Evolutionary conservation across 2,888 invertebrate species (phyloP).

Genomic region (Xestoiulus laeticollis): DNA sequence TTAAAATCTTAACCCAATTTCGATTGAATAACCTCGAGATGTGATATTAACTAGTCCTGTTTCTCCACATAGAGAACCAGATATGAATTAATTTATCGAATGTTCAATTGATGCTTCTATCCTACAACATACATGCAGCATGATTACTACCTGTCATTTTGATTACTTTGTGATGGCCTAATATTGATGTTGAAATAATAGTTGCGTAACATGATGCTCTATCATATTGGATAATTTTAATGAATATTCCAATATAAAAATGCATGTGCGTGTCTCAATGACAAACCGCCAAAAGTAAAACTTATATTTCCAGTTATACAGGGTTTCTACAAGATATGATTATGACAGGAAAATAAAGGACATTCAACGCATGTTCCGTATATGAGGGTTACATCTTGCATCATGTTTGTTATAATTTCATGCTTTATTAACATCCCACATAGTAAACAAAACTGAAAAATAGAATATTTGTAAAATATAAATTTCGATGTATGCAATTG

Average conservation of each 20-base stretch:
- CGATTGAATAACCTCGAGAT: neutral
- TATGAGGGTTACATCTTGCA: neutral
- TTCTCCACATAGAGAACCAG: neutral
- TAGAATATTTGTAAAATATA: too few relatives aligned
- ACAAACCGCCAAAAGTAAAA: neutral
- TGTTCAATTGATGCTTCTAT: neutral
- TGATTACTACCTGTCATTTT: conserved; percentile 1
- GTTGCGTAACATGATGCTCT: neutral
- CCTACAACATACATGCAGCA: neutral
- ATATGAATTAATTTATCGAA: neutral
- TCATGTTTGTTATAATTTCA: too few relatives aligned
- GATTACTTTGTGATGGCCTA: neutral
- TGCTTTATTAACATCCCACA: too few relatives aligned
- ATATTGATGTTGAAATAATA: neutral
- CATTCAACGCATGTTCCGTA: too few relatives aligned
- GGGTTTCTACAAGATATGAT: neutral
- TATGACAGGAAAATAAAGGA: neutral
- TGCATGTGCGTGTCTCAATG: neutral
- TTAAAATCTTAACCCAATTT: neutral
- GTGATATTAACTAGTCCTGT: neutral
- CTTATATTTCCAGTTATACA: neutral
- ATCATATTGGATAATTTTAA: neutral
- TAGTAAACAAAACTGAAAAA: too few relatives aligned
- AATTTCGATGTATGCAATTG: too few relatives aligned
- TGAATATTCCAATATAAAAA: neutral